Evolutionary conservation across 2,113 vertebrate genomes (phyloP), one percentile per base, ranked within the genome.

Genomic region (Turnix velox): DNA sequence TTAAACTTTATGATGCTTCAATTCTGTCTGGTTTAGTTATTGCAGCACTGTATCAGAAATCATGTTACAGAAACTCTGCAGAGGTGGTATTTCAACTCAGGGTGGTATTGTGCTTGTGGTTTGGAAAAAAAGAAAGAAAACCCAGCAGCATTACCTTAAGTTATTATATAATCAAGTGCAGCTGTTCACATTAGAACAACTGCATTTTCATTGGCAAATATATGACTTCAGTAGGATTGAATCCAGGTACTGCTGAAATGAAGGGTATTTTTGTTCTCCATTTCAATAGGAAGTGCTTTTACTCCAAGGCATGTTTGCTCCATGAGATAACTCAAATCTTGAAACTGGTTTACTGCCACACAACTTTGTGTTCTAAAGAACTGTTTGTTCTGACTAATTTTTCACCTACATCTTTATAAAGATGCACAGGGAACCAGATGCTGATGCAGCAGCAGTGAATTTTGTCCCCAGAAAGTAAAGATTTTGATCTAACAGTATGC

Each of bases 341-440:
- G 28, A 52, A 48, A 48, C 6, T n/a, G 22, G 16, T 61, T 93
- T 88, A 39, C 22, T 43, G 20, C 39, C 65, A 22, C 31, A 24
- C 7, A 35, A 48, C 11, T 46, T 35, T 49, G 18, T 22, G 24
- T 45, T 13, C 45, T n/a, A n/a, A 10, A 84, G 52, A 78, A 77
- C 58, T 45, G 12, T 33, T 48, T 63, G 45, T 7, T 80, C 45
- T 48, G 23, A 23, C 4, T 18, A 8, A 31, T 37, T 74, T 87
- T 79, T 84, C 18, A 22, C 43, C 28, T 4, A 1, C 24, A 25
- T n/a, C 46, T n/a, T 54, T 45, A 54, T 0, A 4, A 0, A 2
- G 43, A 15, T 1, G 1, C 24, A n/a, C 10, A 30, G 28, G 9
- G 67, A 2, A 30, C 9, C 20, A 18, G 18, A 22, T 88, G 10